Conservation (phyloP, 92 coral and sea anemone genomes). For the Epizoanthus illoricatus region DNA sequence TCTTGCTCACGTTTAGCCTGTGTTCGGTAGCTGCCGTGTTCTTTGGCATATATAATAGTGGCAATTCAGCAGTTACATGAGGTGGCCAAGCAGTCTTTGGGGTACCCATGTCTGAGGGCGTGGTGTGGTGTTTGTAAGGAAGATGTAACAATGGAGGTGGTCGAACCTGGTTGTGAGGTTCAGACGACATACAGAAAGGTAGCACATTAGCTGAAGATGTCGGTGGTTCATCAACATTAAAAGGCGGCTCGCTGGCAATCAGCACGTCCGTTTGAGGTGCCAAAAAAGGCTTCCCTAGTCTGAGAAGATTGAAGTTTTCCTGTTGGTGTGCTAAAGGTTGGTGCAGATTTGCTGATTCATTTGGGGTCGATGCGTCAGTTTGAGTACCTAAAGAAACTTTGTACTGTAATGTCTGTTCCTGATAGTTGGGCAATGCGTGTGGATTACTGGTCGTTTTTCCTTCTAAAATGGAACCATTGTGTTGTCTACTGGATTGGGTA, state of each 20-base stretch:
- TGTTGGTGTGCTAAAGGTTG: neutral
- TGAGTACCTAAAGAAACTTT: constrained; percentile 14
- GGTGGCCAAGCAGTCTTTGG: constrained; percentile 7
- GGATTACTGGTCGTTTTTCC: neutral
- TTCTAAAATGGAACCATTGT: neutral
- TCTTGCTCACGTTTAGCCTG: constrained; percentile 62
- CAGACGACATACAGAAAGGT: neutral
- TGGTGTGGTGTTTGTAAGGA: neutral
- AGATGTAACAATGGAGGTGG: too few relatives aligned
- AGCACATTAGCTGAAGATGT: neutral
- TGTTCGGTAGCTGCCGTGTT: neutral
- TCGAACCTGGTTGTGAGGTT: too few relatives aligned
- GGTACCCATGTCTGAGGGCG: neutral
- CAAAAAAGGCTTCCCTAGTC: neutral
- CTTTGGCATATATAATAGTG: constrained; percentile 26
- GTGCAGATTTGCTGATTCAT: neutral
- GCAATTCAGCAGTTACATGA: neutral
- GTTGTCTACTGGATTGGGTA: neutral
- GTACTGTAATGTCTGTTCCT: neutral
- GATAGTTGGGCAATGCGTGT: neutral
- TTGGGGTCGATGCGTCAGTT: neutral
- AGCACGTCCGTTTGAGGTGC: neutral
- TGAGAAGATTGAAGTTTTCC: neutral
- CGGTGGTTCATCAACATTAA: neutral
- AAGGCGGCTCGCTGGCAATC: neutral